phyloP scores from a whole-genome alignment of 2,113 vertebrate genomes.

The Pelecanus crispus region DNA sequence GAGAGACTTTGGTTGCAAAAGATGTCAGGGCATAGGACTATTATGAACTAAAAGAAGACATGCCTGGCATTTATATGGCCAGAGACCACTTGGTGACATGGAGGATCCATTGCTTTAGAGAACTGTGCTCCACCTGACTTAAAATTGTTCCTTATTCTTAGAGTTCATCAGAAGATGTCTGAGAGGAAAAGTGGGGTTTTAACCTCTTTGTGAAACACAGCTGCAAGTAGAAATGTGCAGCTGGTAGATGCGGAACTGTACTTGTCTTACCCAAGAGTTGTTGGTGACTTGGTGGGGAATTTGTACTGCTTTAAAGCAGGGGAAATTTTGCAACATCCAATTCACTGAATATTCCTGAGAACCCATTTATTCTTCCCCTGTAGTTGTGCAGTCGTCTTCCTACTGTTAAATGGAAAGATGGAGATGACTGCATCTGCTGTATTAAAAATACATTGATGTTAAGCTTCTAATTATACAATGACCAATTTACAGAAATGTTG shows the following conservation, averaged over 20 bases:
- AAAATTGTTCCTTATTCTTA: neutral
- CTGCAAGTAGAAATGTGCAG: neutral
- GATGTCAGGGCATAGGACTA: neutral
- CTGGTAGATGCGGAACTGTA: neutral
- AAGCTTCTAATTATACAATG: conserved; percentile 12
- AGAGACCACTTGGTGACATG: neutral
- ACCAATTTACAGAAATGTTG: neutral
- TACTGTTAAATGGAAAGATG: neutral
- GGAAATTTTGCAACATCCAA: neutral
- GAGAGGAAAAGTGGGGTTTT: neutral
- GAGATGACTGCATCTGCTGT: neutral
- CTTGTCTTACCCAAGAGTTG: neutral
- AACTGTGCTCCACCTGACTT: neutral
- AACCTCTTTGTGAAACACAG: neutral
- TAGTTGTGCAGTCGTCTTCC: neutral
- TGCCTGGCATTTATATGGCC: neutral
- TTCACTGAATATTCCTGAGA: neutral
- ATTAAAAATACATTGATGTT: conserved; percentile 9
- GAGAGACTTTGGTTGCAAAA: neutral
- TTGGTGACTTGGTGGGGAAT: neutral
- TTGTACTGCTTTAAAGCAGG: neutral
- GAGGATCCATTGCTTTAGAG: neutral
- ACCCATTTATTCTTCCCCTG: neutral
- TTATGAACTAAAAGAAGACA: neutral
- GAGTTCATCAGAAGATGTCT: neutral